Evolutionary conservation across 1,140 invertebrate species (phyloP).

Genomic region (Ditylenchus dipsaci): DNA sequence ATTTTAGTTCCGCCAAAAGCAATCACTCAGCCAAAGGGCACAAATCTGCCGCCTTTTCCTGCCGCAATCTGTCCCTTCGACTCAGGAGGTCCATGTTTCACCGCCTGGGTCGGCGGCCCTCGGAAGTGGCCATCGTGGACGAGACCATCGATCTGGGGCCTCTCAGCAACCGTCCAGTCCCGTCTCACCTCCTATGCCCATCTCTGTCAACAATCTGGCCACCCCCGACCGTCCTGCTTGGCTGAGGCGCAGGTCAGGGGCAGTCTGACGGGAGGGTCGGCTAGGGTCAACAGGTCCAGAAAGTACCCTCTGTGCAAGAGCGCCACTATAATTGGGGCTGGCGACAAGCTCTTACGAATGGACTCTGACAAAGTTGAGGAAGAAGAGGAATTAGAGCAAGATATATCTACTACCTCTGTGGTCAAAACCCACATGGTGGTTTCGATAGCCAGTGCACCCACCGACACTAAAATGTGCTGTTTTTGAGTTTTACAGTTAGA

Average conservation of each 20-base stretch:
- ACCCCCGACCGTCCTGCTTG: too few relatives aligned
- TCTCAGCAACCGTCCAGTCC: background rate
- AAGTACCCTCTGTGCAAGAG: background rate
- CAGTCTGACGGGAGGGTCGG: too few relatives aligned
- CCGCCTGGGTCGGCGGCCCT: conserved; percentile 4
- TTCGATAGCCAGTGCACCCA: too few relatives aligned
- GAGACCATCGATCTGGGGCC: background rate
- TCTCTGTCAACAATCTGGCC: background rate
- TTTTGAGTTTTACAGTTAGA: too few relatives aligned
- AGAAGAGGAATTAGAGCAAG: too few relatives aligned
- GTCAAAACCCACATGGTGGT: too few relatives aligned
- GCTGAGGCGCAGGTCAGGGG: too few relatives aligned
- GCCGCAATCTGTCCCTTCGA: conserved; percentile 16
- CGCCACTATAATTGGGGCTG: background rate
- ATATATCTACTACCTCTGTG: too few relatives aligned
- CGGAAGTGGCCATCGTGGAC: conserved; percentile 23
- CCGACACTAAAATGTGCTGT: too few relatives aligned
- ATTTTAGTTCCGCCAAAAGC: background rate
- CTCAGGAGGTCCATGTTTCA: conserved; percentile 16
- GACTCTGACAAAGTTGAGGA: too few relatives aligned
- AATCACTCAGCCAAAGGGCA: background rate
- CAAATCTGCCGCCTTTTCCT: conserved; percentile 11
- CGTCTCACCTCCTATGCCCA: background rate
- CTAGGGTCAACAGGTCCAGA: background rate
- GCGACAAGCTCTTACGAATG: too few relatives aligned